Percentiles rank a stretch among this genome's conserved stretches.
These are phyloP conservation scores for Drosophila burlai DNA, from an alignment of 1,140 invertebrate genomes.

Conservation along the genomic window DNA sequence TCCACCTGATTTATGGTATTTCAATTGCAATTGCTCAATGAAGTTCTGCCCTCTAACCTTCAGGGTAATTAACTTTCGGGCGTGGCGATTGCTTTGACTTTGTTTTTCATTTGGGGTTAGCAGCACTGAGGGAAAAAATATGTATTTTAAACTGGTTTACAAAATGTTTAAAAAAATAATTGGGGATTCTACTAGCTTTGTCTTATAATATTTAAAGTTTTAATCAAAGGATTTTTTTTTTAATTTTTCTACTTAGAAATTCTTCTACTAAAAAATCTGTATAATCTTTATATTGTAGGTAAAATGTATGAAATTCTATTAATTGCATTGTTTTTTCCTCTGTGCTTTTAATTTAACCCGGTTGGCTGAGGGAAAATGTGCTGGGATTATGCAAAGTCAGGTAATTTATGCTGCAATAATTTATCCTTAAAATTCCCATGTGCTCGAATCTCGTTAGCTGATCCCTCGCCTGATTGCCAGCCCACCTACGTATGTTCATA, in stretches of 20 bases:
- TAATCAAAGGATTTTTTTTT: not conserved
- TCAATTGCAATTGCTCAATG: conserved; percentile 37
- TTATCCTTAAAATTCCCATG: conserved; percentile 38
- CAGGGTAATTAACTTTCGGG: conserved; percentile 26
- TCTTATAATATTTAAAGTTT: too few species aligned
- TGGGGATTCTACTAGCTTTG: not conserved
- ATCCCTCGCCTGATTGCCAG: conserved; percentile 46
- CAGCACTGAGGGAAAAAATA: conserved; percentile 1
- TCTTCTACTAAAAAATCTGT: too few species aligned
- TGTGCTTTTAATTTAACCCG: not conserved
- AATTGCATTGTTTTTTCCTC: not conserved
- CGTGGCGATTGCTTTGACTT: conserved; percentile 26
- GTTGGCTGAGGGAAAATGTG: not conserved
- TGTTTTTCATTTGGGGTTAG: conserved; percentile 23
- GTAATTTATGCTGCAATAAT: conserved; percentile 51
- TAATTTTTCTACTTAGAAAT: too few species aligned
- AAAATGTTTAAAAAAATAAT: not conserved
- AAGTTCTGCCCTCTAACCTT: conserved; percentile 43
- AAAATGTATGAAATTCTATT: not conserved
- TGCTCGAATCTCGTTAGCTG: conserved; percentile 40
- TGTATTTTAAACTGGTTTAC: not conserved
- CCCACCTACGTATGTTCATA: conserved; percentile 13
- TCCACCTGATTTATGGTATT: conserved; percentile 22
- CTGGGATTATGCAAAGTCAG: conserved; percentile 39
- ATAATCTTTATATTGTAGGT: not conserved